Evolutionary conservation across 2,113 vertebrate genomes (phyloP), one percentile per base, ranked within the genome.

Genomic region (Odobenus rosmarus): DNA sequence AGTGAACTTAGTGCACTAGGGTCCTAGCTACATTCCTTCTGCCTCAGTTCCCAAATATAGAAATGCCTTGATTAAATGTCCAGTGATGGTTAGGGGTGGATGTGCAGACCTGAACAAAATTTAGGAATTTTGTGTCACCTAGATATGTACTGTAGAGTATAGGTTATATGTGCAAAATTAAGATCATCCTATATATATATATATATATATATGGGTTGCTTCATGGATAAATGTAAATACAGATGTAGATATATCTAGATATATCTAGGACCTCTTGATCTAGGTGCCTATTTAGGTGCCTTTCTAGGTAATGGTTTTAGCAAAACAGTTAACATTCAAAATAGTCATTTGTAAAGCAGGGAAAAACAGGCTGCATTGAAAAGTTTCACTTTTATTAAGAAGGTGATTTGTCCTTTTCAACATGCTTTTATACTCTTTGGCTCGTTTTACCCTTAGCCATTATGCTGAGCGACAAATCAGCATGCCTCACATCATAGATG

Each of bases 401-500:
- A 39, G 21, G 21, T 42, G 9, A 36, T 59, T 23, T 21, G 8
- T 36, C 8, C 69, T 83, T 69, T 46, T 13, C 23, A 36, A 77
- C 62, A 19, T 42, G 31, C 24, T 79, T 53, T 71, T 15, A 3
- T 11, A 51, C 4, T 21, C 23, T 15, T 42, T 26, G 16, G 59
- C 1, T 93, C 6, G 11, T n/a, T 61, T 76, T 33, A 46, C 18
- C 7, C 6, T 69, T n/a, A 23, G 4, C 64, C 19, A 28, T 81
- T 26, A 46, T 0, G 0, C 4, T 21, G 13, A 72, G 51, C 19
- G 1, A 12, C 31, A 7, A 7, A 19, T 4, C 19, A 13, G 7
- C 2, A 5, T 13, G 6, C 13, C 49, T 21, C 18, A 14, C 0
- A 0, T n/a, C 16, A 7, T 3, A 1, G 19, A 36, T 2, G 5